Percentiles rank a stretch among this genome's conserved stretches.
Evolutionary conservation across 1,140 invertebrate genomes (phyloP).

Genomic region (Drosophila nigrodunni): DNA sequence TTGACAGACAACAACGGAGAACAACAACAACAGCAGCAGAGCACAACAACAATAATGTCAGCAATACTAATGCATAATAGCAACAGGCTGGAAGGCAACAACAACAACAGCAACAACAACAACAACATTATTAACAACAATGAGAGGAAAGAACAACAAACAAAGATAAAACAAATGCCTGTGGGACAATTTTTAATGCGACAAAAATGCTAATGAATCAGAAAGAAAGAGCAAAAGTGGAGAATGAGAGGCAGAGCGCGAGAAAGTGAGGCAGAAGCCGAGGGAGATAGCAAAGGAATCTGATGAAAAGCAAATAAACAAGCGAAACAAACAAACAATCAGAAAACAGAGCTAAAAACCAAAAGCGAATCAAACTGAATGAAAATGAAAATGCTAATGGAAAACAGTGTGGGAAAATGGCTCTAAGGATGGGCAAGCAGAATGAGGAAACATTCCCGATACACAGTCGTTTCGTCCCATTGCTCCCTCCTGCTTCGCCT

Average conservation of each 20-base stretch:
- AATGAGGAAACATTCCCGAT: background rate
- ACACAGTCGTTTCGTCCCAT: no score
- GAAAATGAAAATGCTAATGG: slow-evolving; percentile 26
- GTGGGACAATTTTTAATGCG: slow-evolving; percentile 50
- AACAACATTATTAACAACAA: slow-evolving; percentile 4
- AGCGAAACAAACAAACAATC: slow-evolving; percentile 66
- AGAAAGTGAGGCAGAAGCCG: background rate
- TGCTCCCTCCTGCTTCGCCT: background rate
- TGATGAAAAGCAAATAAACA: slow-evolving; percentile 70
- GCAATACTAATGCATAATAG: slow-evolving; percentile 47
- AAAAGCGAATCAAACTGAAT: slow-evolving; percentile 33
- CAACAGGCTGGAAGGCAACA: slow-evolving; percentile 49
- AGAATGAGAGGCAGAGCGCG: background rate
- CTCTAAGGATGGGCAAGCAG: background rate
- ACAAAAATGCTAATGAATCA: slow-evolving; percentile 73
- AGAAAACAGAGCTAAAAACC: slow-evolving; percentile 33
- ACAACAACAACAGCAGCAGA: slow-evolving; percentile 3
- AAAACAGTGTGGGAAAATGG: background rate
- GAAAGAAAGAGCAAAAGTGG: background rate
- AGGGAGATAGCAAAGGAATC: slow-evolving; percentile 42
- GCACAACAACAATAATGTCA: slow-evolving; percentile 27
- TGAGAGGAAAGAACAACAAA: slow-evolving; percentile 34
- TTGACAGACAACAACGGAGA: slow-evolving; percentile 38
- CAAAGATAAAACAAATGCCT: slow-evolving; percentile 59
- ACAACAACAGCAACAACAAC: slow-evolving; percentile 6